Base-by-base conservation (phyloP, 2,113 vertebrate species). In the Sebastes fasciatus region DNA sequence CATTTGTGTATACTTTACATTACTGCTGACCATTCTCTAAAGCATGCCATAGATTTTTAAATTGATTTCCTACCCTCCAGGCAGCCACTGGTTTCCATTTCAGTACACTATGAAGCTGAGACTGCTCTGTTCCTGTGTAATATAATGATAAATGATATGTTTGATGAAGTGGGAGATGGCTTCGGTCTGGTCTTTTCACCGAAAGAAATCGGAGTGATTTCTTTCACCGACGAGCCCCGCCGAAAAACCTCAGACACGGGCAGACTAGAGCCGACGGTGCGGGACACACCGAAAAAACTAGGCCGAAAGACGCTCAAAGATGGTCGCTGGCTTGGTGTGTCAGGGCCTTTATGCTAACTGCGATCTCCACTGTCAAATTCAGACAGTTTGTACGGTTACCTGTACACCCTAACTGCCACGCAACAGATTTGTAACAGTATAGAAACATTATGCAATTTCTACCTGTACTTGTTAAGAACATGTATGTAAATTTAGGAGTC, bases 21-120 rank as follows among this genome's bases (percentile, higher is more conserved):
- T 72, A 45, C 42, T 77, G 74, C 79, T 45, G 74, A 62, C 10
- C 4, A 21, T 14, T 74, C 66, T 52, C 34, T 16, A 65, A 65
- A 19, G 4, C 1, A 48, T 6, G 21, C 8, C 48, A 58, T 63
- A 8, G 19, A 70, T 70, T 67, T 77, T 61, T 42, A 17, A 12
- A 77, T 65, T 51, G 51, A 57, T 61, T 68, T 74, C 0, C 17
- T 45, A 34, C 45, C 16, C 17, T 26, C 51, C 14, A 42, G 49
- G 23, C 43, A 52, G 46, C 49, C 51, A 42, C 17, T 14, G 14
- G 3, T 17, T 63, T 70, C 58, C 72, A 64, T 43, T 23, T 49
- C 13, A 70, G 43, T 10, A 4, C 4, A 58, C 23, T 17, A 1
- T 51, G 45, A 17, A 65, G 13, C 45, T 21, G 63, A 77, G 8